These are phyloP conservation scores for Alligator mississippiensis DNA, from an alignment of 2,113 vertebrate genomes.

Conservation along the genomic window DNA sequence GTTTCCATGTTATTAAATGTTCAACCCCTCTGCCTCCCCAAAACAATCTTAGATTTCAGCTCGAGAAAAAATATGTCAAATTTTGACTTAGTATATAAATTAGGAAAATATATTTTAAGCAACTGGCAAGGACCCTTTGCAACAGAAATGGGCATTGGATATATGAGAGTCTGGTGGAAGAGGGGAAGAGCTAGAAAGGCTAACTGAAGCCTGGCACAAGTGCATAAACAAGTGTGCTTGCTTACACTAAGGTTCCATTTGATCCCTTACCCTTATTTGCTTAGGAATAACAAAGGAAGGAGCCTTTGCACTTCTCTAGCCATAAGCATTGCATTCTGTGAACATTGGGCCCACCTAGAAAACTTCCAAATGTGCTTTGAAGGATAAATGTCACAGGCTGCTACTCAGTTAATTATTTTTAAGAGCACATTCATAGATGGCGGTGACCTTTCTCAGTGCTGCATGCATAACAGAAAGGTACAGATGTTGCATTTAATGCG, in stretches of 20 bases:
- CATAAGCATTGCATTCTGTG: constrained; percentile 50
- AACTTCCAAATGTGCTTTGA: constrained; percentile 51
- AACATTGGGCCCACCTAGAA: constrained; percentile 60
- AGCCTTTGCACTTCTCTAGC: constrained; percentile 17
- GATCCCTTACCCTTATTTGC: constrained; percentile 58
- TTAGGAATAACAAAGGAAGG: constrained; percentile 51
- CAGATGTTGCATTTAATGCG: not conserved
- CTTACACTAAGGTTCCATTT: constrained; percentile 17
- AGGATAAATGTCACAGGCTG: constrained; percentile 69
- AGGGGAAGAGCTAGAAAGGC: constrained; percentile 17
- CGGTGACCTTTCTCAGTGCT: constrained; percentile 63
- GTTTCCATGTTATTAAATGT: not conserved
- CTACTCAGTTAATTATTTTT: constrained; percentile 68
- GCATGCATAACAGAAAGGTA: not conserved
- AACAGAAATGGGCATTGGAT: not conserved
- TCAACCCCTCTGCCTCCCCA: too few relatives aligned
- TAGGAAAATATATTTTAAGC: not conserved
- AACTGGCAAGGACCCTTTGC: constrained; percentile 26
- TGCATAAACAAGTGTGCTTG: not conserved
- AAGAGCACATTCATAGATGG: constrained; percentile 58
- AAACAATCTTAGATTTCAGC: too few relatives aligned
- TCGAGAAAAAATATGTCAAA: not conserved
- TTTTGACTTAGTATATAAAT: not conserved
- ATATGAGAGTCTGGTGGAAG: not conserved
- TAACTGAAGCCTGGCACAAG: not conserved